These are phyloP conservation scores for Clupea harengus DNA, from an alignment of 2,113 vertebrate genomes.

Conservation along the genomic window DNA sequence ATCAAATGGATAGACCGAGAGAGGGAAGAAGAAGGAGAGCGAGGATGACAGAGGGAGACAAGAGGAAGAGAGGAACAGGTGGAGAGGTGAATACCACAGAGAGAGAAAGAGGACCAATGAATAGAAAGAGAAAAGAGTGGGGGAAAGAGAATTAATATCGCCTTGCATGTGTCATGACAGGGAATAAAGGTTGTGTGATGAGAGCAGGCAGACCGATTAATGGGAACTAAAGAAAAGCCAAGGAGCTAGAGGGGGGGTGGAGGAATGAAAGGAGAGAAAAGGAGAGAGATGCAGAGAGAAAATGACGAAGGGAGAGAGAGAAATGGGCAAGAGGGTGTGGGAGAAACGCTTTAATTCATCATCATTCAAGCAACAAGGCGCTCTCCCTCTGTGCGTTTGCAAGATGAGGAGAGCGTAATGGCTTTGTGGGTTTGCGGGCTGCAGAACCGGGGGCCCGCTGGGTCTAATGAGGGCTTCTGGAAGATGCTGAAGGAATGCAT, in stretches of 20 bases:
- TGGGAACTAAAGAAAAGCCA: not conserved
- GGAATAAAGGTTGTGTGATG: not conserved
- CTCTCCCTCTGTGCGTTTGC: not conserved
- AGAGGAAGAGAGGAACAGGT: not conserved
- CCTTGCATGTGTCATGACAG: not conserved
- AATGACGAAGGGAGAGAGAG: not conserved
- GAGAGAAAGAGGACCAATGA: no score
- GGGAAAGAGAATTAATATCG: not conserved
- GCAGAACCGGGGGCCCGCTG: not conserved
- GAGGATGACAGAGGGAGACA: not conserved
- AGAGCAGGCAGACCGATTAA: not conserved
- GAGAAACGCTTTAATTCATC: not conserved
- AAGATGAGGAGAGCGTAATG: constrained; percentile 7
- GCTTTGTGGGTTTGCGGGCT: not conserved
- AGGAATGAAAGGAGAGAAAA: not conserved
- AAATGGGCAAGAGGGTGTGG: not conserved
- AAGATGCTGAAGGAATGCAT: not conserved
- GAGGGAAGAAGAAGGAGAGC: not conserved
- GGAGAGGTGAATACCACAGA: not conserved
- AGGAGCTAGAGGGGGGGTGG: not conserved
- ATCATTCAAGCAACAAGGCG: not conserved
- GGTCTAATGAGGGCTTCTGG: not conserved
- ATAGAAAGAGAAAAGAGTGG: not conserved
- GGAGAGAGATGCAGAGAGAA: not conserved
- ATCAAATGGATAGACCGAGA: not conserved